A percentile compares a stretch with the other conserved stretches of the same genome.
Evolutionary conservation across 2,888 invertebrate species (phyloP).

Genomic region (Sminthurides aquaticus): DNA sequence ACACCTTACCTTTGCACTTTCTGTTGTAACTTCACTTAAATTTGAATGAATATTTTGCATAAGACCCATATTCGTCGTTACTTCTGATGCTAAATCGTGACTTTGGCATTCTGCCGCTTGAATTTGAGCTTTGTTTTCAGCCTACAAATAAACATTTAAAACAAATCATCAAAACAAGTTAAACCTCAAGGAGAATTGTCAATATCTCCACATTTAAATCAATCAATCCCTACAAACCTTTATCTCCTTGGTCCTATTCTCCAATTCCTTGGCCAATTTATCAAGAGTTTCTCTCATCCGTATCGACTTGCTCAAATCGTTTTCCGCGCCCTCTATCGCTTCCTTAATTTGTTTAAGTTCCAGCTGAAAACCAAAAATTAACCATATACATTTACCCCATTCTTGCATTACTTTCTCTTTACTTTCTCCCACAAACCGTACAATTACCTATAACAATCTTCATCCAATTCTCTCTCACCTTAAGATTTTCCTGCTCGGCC

Average conservation of each 20-base stretch:
- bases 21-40: constrained; percentile 33
- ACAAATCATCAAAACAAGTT: constrained; percentile 8
- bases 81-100: constrained; percentile 36
- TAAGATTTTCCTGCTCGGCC: constrained; percentile 34
- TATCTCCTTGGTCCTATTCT: constrained; percentile 40
- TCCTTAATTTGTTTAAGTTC: constrained; percentile 38
- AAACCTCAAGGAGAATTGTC: neutral
- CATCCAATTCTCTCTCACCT: constrained; percentile 22
- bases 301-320: constrained; percentile 33
- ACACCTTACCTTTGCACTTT: constrained; percentile 34
- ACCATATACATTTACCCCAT: neutral
- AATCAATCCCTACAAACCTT: constrained; percentile 34
- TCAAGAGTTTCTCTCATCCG: constrained; percentile 38
- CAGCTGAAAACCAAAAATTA: constrained; percentile 22
- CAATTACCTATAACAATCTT: neutral
- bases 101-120: constrained; percentile 38
- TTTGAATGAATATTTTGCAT: constrained; percentile 40
- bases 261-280: constrained; percentile 39
- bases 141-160: constrained; percentile 25
- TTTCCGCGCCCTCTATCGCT: constrained; percentile 28
- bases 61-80: constrained; percentile 36
- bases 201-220: too few relatives aligned
- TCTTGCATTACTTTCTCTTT: neutral
- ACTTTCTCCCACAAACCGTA: neutral
- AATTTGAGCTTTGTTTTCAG: constrained; percentile 37